A percentile compares a stretch with the other conserved stretches of the same genome.
Evolutionary conservation across 2,797 vertebrate genomes (phyloP).

Genomic region (Pseudotriccus pelzelni): DNA sequence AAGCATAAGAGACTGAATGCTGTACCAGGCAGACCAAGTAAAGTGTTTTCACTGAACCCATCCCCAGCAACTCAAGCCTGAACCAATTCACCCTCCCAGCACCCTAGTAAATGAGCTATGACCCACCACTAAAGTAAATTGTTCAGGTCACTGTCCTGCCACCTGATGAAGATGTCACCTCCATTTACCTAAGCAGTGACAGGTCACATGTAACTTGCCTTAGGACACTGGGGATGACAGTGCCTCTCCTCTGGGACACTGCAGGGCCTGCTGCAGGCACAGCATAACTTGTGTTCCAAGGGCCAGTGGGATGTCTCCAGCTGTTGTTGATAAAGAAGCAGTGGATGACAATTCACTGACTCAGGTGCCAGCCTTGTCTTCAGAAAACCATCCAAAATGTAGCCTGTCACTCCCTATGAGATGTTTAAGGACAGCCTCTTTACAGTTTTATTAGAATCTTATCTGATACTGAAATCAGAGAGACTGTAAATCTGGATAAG

Average conservation of each 20-base stretch:
- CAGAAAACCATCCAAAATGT: background rate
- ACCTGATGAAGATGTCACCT: background rate
- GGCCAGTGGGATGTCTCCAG: background rate
- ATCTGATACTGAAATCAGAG: background rate
- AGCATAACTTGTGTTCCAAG: fast-evolving
- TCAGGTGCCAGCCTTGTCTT: background rate
- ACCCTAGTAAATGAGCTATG: background rate
- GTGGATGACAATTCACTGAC: background rate
- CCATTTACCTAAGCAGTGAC: background rate
- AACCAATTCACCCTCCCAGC: background rate
- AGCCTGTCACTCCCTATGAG: background rate
- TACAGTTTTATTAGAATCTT: background rate
- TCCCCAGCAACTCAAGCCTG: background rate
- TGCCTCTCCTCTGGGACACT: background rate
- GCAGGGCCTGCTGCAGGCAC: background rate
- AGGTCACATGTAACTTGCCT: background rate
- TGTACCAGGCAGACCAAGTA: background rate
- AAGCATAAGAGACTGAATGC: background rate
- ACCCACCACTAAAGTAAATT: background rate
- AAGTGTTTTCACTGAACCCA: background rate
- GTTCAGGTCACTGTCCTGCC: background rate
- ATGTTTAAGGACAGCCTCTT: background rate
- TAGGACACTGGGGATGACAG: background rate
- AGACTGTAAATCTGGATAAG: background rate
- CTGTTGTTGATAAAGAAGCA: background rate